Evolutionary conservation across 2,113 vertebrate species (phyloP), one percentile per base, ranked within the genome.

Genomic region (Xiphophorus maculatus): DNA sequence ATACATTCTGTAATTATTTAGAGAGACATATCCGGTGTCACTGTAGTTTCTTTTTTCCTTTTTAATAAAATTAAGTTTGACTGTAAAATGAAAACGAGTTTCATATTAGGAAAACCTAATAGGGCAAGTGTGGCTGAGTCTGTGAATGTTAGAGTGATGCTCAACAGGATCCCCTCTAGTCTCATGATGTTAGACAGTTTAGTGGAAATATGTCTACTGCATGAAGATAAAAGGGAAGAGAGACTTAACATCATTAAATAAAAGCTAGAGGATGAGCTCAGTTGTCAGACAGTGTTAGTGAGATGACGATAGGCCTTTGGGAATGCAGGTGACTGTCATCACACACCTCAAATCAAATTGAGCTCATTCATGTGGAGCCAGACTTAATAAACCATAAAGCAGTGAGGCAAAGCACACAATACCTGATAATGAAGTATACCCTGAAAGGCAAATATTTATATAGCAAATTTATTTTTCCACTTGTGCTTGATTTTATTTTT

Each of bases 181-280:
- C 33, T 29, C 17, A 14, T 28, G 28, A 78, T 74, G 32, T 63
- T 74, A 35, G 63, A 65, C 74, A 72, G 69, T 67, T 85, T 72
- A 29, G 51, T 66, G 13, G 74, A 73, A 69, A 65, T 73, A 33
- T 69, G 71, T 61, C 19, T 42, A 58, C 48, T 66, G 62, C 32
- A 66, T 74, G 9, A 10, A 67, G 61, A 79, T 74, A 32, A 73
- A 83, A 61, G 22, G 25, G 44, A 75, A 29, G 0, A 65, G 14
- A 74, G 66, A 66, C 66, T 65, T 22, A 6, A 73, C 32, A 71
- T 82, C 73, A 73, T 86, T 81, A 84, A 74, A 29, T 61, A 69
- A 33, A 63, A 66, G 27, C 68, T 74, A 68, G 79, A n/a, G 33
- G 67, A 71, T 82, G 62, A 67, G 40, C 65, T 66, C 19, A 74